A percentile compares a stretch with the other conserved stretches of the same genome.
Conservation (phyloP, 2,888 invertebrate species). For the Tenthredo notha region DNA sequence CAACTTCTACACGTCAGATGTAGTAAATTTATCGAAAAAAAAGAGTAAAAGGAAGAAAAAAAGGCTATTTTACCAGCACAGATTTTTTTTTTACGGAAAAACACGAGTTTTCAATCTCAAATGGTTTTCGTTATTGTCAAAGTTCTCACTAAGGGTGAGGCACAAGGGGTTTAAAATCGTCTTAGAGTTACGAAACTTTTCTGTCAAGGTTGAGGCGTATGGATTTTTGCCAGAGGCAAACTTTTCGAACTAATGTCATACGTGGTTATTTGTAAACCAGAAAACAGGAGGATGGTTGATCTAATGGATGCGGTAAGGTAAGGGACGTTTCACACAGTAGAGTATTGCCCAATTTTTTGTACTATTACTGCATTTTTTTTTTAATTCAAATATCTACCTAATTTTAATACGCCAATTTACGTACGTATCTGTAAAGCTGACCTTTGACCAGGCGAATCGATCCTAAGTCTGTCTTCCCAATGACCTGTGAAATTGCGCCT, state of each 20-base stretch:
- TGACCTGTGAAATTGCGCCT: slow-evolving; percentile 9
- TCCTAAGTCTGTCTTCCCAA: not conserved
- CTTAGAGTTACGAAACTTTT: not conserved
- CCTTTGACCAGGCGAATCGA: slow-evolving; percentile 17
- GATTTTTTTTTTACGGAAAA: not conserved
- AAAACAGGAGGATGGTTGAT: not conserved
- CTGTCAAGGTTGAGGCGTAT: not conserved
- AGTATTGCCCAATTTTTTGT: not conserved
- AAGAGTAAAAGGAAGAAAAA: not conserved
- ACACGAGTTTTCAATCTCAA: slow-evolving; percentile 9
- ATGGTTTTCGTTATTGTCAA: not conserved
- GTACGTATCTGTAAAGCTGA: not conserved
- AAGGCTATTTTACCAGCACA: not conserved
- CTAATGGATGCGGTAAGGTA: not conserved
- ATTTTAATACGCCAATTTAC: not conserved
- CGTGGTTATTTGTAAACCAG: not conserved
- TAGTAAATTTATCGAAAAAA: not conserved
- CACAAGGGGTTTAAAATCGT: not conserved
- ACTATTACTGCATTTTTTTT: not conserved
- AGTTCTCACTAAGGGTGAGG: not conserved
- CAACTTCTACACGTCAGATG: not conserved
- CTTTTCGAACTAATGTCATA: not conserved
- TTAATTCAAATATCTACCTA: too few relatives aligned
- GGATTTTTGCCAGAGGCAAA: not conserved
- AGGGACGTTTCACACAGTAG: not conserved